phyloP scores from a whole-genome alignment of 2,797 vertebrate genomes.

The Lemur catta region DNA sequence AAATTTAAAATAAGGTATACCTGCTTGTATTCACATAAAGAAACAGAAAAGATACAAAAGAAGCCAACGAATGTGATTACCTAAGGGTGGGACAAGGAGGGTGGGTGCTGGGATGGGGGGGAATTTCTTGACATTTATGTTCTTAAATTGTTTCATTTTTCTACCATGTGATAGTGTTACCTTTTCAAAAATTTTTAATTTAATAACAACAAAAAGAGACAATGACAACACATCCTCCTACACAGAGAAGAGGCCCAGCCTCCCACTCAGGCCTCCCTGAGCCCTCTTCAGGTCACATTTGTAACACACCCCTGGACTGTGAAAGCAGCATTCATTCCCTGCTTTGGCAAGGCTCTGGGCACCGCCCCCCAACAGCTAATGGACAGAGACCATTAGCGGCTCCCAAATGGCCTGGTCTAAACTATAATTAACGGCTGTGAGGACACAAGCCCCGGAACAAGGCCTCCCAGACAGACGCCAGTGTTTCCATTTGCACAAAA shows the following conservation, averaged over 20 bases:
- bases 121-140: neutral
- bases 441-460: neutral
- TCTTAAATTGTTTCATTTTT: neutral
- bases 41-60: neutral
- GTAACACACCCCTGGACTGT: neutral
- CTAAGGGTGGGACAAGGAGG: neutral
- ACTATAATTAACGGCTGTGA: neutral
- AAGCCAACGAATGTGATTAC: neutral
- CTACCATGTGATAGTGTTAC: neutral
- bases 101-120: rapidly evolving
- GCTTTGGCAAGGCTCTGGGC: neutral
- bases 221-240: neutral
- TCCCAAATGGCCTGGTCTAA: neutral
- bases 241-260: neutral
- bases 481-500: neutral
- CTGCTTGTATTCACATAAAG: neutral
- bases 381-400: neutral
- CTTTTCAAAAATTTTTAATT: neutral
- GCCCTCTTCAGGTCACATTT: neutral
- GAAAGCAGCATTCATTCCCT: neutral
- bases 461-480: neutral
- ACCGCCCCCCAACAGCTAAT: neutral
- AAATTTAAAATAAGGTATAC: neutral
- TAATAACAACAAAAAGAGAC: neutral
- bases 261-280: neutral